Base-by-base conservation (phyloP, 2,113 vertebrate species). In the Podarcis cretensis region DNA sequence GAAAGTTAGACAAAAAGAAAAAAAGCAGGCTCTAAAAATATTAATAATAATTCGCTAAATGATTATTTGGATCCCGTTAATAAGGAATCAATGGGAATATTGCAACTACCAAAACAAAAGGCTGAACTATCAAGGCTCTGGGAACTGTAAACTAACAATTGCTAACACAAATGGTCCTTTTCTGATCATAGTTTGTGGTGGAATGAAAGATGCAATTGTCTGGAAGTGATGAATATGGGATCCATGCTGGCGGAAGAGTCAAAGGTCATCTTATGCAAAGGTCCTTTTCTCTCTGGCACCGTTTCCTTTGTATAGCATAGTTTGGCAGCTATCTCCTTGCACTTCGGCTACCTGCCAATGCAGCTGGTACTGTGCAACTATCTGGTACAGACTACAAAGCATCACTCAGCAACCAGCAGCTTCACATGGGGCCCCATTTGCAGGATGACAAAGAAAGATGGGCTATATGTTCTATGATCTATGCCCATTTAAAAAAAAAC, bases 201-300 rank as follows among this genome's bases (percentile, higher is more conserved):
- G 97, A 97, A 98, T 98, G 98, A 98, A 98, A 98, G 98, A 98
- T 98, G 97, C 96, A 97, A 98, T 98, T 98, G 98, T 98, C 96
- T 98, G 97, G 96, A 97, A 98, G 96, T 96, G 97, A 97, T 98
- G 97, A 97, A 97, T 98, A 98, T 98, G 96, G 97, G 97, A 97
- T 97, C 97, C 98, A 97, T 97, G 97, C 97, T 98, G 97, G 96
- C 94, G 97, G 88, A 83, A n/a, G 94, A 97, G 97, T 97, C 97
- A 98, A 94, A 97, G 98, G 97, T 97, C 97, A 91, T 87, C 90
- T 63, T 96, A 94, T 96, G 97, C 97, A 96, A 98, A 98, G 97
- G 97, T 97, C 96, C 93, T 95, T 96, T 97, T 98, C 97, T 98
- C 97, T 96, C 95, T 98, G 97, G 98, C 97, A 97, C 95, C 0